phyloP scores from a whole-genome alignment of 2,888 invertebrate genomes.

The Suillia variegata region DNA sequence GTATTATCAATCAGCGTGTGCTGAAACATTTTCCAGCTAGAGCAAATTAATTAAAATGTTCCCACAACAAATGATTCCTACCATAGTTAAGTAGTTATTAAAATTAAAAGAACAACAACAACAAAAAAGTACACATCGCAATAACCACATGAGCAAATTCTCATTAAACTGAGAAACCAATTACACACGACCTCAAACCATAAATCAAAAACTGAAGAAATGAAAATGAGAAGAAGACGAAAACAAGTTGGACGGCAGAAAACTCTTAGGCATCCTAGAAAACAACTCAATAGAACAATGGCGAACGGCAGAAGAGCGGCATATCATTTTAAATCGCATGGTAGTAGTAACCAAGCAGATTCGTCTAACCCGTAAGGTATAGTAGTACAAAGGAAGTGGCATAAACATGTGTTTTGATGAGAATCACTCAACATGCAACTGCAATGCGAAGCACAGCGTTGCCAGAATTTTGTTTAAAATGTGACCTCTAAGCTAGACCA shows the following conservation, averaged over 20 bases:
- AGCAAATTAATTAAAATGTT: slow-evolving; percentile 1
- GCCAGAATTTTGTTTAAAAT: too few species aligned
- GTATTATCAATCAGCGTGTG: too few species aligned
- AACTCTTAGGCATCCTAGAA: not conserved
- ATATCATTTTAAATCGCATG: too few species aligned
- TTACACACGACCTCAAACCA: not conserved
- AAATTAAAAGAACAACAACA: not conserved
- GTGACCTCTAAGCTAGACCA: too few species aligned
- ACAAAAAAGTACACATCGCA: not conserved
- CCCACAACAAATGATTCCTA: not conserved
- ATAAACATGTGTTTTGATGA: slow-evolving; percentile 5
- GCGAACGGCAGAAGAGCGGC: too few species aligned
- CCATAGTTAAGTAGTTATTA: not conserved
- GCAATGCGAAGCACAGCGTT: not conserved
- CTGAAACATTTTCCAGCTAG: too few species aligned
- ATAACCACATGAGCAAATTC: not conserved
- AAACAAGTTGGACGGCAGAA: not conserved
- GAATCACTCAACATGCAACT: not conserved
- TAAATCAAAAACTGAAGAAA: not conserved
- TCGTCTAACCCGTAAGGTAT: not conserved
- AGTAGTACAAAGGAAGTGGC: not conserved
- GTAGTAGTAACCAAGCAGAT: too few species aligned
- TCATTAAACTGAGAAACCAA: not conserved
- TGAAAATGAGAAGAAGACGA: not conserved
- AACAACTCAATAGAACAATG: not conserved